A percentile compares a stretch with the other conserved stretches of the same genome.
These are phyloP conservation scores for Salvelinus alpinus DNA, from an alignment of 2,113 vertebrate genomes.

Conservation along the genomic window DNA sequence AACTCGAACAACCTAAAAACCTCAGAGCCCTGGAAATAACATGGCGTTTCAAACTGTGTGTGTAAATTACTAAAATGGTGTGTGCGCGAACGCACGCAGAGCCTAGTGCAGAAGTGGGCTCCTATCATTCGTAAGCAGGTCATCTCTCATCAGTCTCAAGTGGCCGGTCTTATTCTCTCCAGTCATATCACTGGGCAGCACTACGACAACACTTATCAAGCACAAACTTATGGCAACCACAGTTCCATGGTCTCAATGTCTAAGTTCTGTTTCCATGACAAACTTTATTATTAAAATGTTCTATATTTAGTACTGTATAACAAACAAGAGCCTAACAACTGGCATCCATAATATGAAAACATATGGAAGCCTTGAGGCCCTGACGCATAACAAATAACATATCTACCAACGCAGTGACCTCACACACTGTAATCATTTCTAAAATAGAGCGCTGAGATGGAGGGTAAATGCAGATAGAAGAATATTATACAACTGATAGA, in stretches of 20 bases:
- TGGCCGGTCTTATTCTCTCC: neutral
- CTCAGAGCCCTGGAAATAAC: slow-evolving; percentile 1
- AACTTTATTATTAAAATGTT: neutral
- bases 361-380: neutral
- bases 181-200: slow-evolving; percentile 1
- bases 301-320: neutral
- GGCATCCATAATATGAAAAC: neutral
- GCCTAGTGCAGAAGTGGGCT: neutral
- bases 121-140: slow-evolving; percentile 5
- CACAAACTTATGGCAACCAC: neutral
- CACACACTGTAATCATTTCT: neutral
- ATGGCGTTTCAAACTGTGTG: slow-evolving; percentile 14
- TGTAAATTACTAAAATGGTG: neutral
- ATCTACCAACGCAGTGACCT: neutral
- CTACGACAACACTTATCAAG: neutral
- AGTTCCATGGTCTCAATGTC: neutral
- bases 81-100: neutral
- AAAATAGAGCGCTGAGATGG: neutral
- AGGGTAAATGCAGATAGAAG: neutral
- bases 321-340: neutral
- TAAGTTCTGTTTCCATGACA: neutral
- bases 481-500: neutral
- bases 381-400: neutral
- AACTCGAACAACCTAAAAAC: slow-evolving; percentile 13
- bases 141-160: slow-evolving; percentile 1